Conservation (phyloP, 1,140 invertebrate genomes). For the Penaeus chinensis region DNA sequence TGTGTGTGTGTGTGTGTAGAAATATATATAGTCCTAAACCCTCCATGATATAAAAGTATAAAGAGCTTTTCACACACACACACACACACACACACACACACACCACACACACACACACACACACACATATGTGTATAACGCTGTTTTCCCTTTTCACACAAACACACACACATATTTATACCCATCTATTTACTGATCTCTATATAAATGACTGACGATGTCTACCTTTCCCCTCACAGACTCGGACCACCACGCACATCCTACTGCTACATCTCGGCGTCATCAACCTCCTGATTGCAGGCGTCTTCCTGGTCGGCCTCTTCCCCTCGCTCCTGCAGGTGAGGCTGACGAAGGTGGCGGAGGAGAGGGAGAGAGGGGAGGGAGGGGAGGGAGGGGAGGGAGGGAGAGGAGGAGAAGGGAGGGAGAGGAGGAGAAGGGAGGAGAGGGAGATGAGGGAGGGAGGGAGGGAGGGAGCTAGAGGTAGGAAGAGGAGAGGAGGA, state of each 20-base stretch:
- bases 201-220: neutral
- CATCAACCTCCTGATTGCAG: slow-evolving; percentile 42
- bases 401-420: neutral
- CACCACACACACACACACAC: too few relatives aligned
- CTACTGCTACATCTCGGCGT: slow-evolving; percentile 43
- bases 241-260: slow-evolving; percentile 41
- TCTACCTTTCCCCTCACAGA: neutral
- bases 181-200: neutral
- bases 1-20: too few relatives aligned
- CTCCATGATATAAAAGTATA: too few relatives aligned
- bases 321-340: slow-evolving; percentile 47
- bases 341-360: neutral
- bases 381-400: too few relatives aligned
- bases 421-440: neutral
- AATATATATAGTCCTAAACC: too few relatives aligned
- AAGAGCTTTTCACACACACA: too few relatives aligned
- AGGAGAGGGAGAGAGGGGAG: too few relatives aligned
- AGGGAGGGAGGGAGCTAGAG: neutral
- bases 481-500: neutral
- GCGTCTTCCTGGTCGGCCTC: slow-evolving; percentile 35
- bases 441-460: neutral
- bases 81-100: too few relatives aligned
- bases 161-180: neutral
- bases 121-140: slow-evolving; percentile 22
- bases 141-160: too few relatives aligned